Evolutionary conservation across 2,113 vertebrate genomes (phyloP).

Genomic region (Callopanchax toddi): DNA sequence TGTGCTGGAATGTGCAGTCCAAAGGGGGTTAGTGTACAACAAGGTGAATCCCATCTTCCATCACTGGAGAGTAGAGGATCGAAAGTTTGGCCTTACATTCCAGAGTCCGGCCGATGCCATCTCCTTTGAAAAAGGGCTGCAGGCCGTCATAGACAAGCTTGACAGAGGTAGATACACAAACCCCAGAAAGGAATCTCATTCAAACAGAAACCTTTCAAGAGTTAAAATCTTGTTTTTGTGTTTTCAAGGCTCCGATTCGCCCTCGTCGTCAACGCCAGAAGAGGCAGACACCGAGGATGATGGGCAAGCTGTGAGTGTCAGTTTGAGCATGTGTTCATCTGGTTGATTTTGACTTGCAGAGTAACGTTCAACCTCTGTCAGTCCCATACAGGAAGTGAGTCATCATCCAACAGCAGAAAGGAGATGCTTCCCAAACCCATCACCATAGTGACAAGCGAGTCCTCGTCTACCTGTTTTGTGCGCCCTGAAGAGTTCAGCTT

Average conservation of each 20-base stretch:
- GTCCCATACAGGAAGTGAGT: slow-evolving; percentile 92
- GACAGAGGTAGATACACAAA: slow-evolving; percentile 81
- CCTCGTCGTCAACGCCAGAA: slow-evolving; percentile 83
- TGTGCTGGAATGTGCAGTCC: slow-evolving; percentile 88
- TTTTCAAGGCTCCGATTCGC: slow-evolving; percentile 81
- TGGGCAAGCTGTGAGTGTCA: slow-evolving; percentile 81
- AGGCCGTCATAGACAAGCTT: slow-evolving; percentile 85
- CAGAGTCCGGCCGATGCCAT: slow-evolving; percentile 90
- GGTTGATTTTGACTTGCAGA: slow-evolving; percentile 29
- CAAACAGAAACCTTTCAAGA: background rate
- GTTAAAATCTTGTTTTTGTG: slow-evolving; percentile 47
- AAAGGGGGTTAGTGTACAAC: slow-evolving; percentile 89
- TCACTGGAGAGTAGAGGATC: slow-evolving; percentile 91
- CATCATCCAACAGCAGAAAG: slow-evolving; percentile 89
- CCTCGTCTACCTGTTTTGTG: slow-evolving; percentile 85
- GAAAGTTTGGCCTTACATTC: slow-evolving; percentile 92
- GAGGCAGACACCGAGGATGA: slow-evolving; percentile 83
- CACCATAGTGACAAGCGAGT: slow-evolving; percentile 88
- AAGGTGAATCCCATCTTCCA: slow-evolving; percentile 96
- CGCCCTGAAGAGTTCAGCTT: slow-evolving; percentile 79
- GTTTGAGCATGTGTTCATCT: background rate
- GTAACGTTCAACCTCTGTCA: slow-evolving; percentile 77
- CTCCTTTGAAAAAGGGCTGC: slow-evolving; percentile 88
- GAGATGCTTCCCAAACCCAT: slow-evolving; percentile 87
- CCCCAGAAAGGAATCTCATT: background rate